These are phyloP conservation scores for Ancistrus triradiatus DNA, from an alignment of 2,113 vertebrate species.

Conservation along the genomic window DNA sequence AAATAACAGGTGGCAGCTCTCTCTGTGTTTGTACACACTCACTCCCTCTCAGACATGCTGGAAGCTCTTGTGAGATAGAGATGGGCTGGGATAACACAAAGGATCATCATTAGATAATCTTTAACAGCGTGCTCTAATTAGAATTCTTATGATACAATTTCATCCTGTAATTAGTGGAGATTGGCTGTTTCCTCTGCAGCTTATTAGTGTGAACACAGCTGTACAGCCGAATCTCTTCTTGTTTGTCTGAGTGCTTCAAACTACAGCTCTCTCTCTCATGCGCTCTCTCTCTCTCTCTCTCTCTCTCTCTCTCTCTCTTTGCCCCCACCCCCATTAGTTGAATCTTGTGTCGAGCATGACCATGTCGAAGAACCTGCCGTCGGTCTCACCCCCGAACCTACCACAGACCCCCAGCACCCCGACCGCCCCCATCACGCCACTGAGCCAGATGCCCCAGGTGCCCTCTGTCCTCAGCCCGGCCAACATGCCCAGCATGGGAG, in stretches of 20 bases:
- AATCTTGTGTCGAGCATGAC: slow-evolving; percentile 99
- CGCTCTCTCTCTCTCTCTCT: slow-evolving; percentile 41
- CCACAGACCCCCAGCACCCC: slow-evolving; percentile 98
- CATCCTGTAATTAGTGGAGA: slow-evolving; percentile 97
- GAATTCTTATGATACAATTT: slow-evolving; percentile 99
- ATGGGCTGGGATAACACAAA: slow-evolving; percentile 83
- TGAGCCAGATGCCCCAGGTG: slow-evolving; percentile 97
- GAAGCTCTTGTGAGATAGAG: slow-evolving; percentile 60
- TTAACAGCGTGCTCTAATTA: slow-evolving; percentile 97
- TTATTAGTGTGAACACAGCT: slow-evolving; percentile 96
- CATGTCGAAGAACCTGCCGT: slow-evolving; percentile 98
- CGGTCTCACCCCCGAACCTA: slow-evolving; percentile 94
- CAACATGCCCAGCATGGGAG: slow-evolving; percentile 95
- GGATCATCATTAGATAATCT: slow-evolving; percentile 97
- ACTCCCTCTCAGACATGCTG: slow-evolving; percentile 4
- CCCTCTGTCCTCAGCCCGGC: slow-evolving; percentile 94
- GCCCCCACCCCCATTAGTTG: slow-evolving; percentile 64
- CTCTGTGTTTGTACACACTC: slow-evolving; percentile 3
- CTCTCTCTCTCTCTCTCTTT: slow-evolving; percentile 35
- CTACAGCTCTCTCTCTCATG: slow-evolving; percentile 51
- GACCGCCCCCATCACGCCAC: slow-evolving; percentile 93
- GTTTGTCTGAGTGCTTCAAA: slow-evolving; percentile 84
- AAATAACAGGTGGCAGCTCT: slow-evolving; percentile 55
- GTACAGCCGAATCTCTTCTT: slow-evolving; percentile 81
- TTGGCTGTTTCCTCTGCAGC: slow-evolving; percentile 91